Base-by-base conservation (phyloP, 2,888 invertebrate genomes). In the Abscondita cerata region DNA sequence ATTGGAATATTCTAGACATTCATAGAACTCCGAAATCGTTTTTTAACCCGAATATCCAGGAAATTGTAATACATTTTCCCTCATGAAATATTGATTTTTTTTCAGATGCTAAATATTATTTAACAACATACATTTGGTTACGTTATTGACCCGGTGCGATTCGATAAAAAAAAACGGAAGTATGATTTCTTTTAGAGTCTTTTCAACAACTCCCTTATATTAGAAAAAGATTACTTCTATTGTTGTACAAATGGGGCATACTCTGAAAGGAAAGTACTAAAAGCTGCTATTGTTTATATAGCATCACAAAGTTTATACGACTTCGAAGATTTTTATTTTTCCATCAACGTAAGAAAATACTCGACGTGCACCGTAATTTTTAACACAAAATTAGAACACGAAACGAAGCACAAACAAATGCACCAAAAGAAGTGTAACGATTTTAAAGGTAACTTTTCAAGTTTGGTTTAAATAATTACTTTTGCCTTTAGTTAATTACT, bases 1-100 rank as follows among this genome's bases (percentile, higher is more conserved):
- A 55, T 54, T 54, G 54, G 46, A 54, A 54, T 54, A 54, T 54
- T 54, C 44, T 18, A 44, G 46, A 54, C 46, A 54, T 54, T 54
- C 54, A 33, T 33, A 34, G 54, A 18, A 52, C n/a, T 36, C 2
- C 36, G 12, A 36, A 36, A 44, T 41, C 44, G 44, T 44, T 44
- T 44, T 44, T 44, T 25, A 25, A 25, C 4, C 25, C 25, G 25
- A 25, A 6, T 25, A 44, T 44, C 44, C 18, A 1, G n/a, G 19
- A 44, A 44, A 44, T 44, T 44, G 15, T 18, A 44, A 44, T 18
- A 18, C 18, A 18, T 44, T 44, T 44, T 44, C 6, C 18, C 11
- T 44, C 3, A 8, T 18, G 18, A 11, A 18, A 44, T 19, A 44
- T 44, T 44, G 44, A 16, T 11, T 44, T 44, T 44, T 11, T 15